phyloP scores from a whole-genome alignment of 2,888 invertebrate genomes.

The Dexiosoma caninum region DNA sequence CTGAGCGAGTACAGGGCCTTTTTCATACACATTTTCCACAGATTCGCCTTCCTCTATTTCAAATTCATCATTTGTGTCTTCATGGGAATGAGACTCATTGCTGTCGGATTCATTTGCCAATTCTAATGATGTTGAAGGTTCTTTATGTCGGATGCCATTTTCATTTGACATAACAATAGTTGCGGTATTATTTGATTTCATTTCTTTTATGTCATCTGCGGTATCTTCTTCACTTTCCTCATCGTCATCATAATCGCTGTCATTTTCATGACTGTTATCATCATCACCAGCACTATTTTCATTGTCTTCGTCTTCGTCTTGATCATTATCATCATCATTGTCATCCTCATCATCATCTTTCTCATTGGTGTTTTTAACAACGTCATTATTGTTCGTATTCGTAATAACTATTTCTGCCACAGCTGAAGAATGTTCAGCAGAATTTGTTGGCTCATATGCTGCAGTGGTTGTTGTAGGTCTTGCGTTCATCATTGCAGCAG shows the following conservation, averaged over 20 bases:
- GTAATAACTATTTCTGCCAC: slow-evolving; percentile 1
- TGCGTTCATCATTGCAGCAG: slow-evolving; percentile 65
- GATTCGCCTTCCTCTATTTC: neutral
- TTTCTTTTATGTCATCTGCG: slow-evolving; percentile 46
- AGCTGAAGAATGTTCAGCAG: neutral
- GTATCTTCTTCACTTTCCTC: slow-evolving; percentile 65
- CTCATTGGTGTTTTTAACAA: slow-evolving; percentile 1
- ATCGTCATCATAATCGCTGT: slow-evolving; percentile 52
- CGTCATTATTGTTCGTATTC: slow-evolving; percentile 2
- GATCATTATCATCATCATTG: slow-evolving; percentile 11
- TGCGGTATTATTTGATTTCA: slow-evolving; percentile 30
- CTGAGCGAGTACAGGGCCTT: no score
- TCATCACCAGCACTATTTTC: neutral
- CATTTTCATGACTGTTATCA: slow-evolving; percentile 64
- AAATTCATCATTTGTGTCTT: slow-evolving; percentile 10
- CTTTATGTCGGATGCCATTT: neutral
- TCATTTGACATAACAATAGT: neutral
- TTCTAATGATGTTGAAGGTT: neutral
- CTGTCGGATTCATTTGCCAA: neutral
- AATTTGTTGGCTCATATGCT: slow-evolving; percentile 16
- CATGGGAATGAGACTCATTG: slow-evolving; percentile 14
- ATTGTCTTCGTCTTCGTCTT: slow-evolving; percentile 3
- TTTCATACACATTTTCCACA: neutral
- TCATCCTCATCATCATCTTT: no score
- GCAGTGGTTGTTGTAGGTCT: slow-evolving; percentile 37